These are phyloP conservation scores for Parnassius mnemosyne DNA, from an alignment of 2,888 invertebrate genomes.

Conservation along the genomic window DNA sequence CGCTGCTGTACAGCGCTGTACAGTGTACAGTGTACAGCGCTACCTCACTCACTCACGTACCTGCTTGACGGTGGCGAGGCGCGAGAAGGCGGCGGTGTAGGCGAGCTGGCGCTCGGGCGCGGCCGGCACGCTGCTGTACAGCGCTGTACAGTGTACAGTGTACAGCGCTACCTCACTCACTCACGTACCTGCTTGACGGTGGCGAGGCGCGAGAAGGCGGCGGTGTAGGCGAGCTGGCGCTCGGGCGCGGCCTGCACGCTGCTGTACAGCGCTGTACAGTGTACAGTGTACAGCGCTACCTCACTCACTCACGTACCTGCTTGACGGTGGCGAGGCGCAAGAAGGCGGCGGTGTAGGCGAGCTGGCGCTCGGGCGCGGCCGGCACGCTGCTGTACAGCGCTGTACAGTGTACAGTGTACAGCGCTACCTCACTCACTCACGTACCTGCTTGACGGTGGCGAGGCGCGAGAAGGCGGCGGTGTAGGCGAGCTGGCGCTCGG, in stretches of 20 bases:
- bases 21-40: too few relatives aligned
- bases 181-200: too few relatives aligned
- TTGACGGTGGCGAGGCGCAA: too few relatives aligned
- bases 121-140: constrained; percentile 69
- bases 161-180: too few relatives aligned
- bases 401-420: too few relatives aligned
- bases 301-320: too few relatives aligned
- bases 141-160: too few relatives aligned
- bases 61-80: too few relatives aligned
- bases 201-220: constrained; percentile 39
- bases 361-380: constrained; percentile 69
- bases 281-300: too few relatives aligned
- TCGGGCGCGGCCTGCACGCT: constrained; percentile 78
- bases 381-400: constrained; percentile 60
- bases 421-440: too few relatives aligned
- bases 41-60: too few relatives aligned
- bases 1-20: constrained; percentile 50
- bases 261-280: constrained; percentile 51
- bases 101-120: constrained; percentile 57
- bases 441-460: too few relatives aligned
- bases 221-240: constrained; percentile 33
- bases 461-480: constrained; percentile 46
- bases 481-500: constrained; percentile 41
- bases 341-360: constrained; percentile 46
- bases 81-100: constrained; percentile 46